Conservation (phyloP, 2,113 vertebrate genomes). For the Canis aureus region DNA sequence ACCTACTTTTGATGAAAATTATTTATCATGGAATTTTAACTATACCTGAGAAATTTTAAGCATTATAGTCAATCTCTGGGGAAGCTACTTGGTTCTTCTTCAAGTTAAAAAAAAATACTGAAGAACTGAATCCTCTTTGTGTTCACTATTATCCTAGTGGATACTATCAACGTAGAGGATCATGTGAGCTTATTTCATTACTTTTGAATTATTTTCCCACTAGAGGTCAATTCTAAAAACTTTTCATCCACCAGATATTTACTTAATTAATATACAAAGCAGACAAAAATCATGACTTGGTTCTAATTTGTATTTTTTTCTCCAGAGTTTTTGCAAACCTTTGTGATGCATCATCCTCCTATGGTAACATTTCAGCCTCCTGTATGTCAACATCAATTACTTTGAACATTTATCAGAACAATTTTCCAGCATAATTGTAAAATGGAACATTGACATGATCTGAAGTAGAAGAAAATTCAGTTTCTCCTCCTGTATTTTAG, state of each 20-base stretch:
- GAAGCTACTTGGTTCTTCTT: not conserved
- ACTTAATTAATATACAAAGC: not conserved
- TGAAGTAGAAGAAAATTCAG: not conserved
- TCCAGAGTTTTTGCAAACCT: not conserved
- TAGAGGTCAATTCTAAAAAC: not conserved
- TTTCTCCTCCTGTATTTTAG: not conserved
- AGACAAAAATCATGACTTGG: not conserved
- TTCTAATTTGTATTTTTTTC: not conserved
- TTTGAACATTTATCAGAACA: conserved; percentile 38
- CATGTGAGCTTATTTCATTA: not conserved
- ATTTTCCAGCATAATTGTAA: not conserved
- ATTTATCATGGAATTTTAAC: not conserved
- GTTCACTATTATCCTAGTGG: not conserved
- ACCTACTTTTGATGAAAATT: conserved; percentile 1
- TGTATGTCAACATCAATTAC: not conserved
- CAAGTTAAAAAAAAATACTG: not conserved
- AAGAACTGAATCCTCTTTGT: not conserved
- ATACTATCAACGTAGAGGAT: not conserved
- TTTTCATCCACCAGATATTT: not conserved
- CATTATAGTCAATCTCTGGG: not conserved
- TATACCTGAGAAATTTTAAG: not conserved
- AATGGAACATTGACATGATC: not conserved
- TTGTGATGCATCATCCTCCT: not conserved
- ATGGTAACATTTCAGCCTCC: not conserved
- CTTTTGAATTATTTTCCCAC: not conserved